These are phyloP conservation scores for Acanthiza pusilla DNA, from an alignment of 2,797 vertebrate genomes.

Conservation along the genomic window DNA sequence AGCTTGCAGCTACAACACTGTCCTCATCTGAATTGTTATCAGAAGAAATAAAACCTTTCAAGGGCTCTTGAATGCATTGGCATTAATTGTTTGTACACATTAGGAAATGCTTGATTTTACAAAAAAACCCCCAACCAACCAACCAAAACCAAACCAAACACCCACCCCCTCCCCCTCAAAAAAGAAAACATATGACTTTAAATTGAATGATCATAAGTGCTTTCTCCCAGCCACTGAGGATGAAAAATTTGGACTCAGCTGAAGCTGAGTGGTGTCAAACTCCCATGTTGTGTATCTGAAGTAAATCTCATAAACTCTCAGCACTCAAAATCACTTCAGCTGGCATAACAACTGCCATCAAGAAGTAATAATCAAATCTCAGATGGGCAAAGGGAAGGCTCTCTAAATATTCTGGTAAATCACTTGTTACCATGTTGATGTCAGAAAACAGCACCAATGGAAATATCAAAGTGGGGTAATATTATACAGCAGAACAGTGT, in stretches of 20 bases:
- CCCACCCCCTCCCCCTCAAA: neutral
- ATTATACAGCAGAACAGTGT: neutral
- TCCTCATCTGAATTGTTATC: neutral
- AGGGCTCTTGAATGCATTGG: neutral
- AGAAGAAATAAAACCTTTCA: neutral
- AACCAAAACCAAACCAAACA: neutral
- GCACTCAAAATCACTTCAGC: neutral
- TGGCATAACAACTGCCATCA: neutral
- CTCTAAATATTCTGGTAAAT: neutral
- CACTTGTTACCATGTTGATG: accelerated
- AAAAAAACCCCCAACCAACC: neutral
- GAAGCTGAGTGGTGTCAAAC: neutral
- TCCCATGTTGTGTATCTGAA: neutral
- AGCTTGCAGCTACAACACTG: neutral
- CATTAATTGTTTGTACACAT: neutral
- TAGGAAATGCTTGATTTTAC: neutral
- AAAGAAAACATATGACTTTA: neutral
- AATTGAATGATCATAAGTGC: neutral
- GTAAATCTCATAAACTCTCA: neutral
- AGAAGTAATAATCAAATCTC: neutral
- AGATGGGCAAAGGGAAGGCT: neutral
- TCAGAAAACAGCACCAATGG: neutral
- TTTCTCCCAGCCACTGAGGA: neutral
- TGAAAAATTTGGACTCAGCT: neutral
- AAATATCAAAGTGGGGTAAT: neutral